Evolutionary conservation across 2,113 vertebrate genomes (phyloP).

Genomic region (Zosterops borbonicus): DNA sequence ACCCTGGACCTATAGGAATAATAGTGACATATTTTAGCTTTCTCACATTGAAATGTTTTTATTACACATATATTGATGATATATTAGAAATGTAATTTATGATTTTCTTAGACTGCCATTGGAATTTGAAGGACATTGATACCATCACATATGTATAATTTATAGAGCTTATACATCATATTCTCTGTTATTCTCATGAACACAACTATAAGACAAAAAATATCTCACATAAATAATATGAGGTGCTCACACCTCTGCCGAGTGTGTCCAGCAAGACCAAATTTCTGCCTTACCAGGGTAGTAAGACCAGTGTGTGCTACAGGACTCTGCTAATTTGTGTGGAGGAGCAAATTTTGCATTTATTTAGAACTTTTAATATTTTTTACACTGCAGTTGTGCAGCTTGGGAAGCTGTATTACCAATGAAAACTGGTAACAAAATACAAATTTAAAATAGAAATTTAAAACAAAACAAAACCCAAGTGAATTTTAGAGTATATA

Average conservation of each 20-base stretch:
- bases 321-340: background rate
- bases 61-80: background rate
- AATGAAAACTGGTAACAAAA: background rate
- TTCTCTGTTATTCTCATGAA: background rate
- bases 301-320: background rate
- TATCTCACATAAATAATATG: background rate
- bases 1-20: background rate
- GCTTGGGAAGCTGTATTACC: background rate
- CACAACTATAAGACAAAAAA: background rate
- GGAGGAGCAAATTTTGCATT: background rate
- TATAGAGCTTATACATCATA: background rate
- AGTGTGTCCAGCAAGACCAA: background rate
- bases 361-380: background rate
- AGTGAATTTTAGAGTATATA: background rate
- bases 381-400: background rate
- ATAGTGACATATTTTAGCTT: background rate
- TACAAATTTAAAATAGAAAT: background rate
- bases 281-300: background rate
- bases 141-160: background rate
- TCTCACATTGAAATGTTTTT: background rate
- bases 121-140: background rate
- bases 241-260: fast-evolving
- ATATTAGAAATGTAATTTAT: background rate
- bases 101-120: background rate
- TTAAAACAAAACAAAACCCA: background rate